phyloP scores from a whole-genome alignment of 2,113 vertebrate species.

The Nannobrachium achirus region DNA sequence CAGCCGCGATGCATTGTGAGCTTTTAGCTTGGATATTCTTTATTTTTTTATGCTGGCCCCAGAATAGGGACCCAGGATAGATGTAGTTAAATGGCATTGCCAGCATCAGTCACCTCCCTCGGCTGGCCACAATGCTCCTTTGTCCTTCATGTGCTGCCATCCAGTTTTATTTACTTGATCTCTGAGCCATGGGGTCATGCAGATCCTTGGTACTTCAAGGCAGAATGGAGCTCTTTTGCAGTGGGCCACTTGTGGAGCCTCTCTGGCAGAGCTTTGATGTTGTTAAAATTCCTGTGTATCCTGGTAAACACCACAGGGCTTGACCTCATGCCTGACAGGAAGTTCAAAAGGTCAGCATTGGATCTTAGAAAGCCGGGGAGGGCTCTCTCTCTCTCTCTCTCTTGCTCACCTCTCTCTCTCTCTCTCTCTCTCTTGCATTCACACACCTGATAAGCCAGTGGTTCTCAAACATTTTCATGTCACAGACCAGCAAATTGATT shows the following conservation, averaged over 20 bases:
- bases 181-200: constrained; percentile 22
- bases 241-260: constrained; percentile 61
- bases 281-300: constrained; percentile 69
- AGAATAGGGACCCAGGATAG: too few relatives aligned
- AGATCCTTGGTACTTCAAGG: constrained; percentile 33
- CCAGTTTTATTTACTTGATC: constrained; percentile 63
- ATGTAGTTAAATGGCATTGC: too few relatives aligned
- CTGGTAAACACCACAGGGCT: constrained; percentile 51
- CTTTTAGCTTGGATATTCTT: too few relatives aligned
- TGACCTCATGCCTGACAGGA: constrained; percentile 56
- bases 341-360: constrained; percentile 71
- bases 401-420: too few relatives aligned
- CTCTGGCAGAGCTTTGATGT: constrained; percentile 57
- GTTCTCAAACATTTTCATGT: too few relatives aligned
- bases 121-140: background rate
- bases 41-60: too few relatives aligned
- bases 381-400: background rate
- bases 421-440: too few relatives aligned
- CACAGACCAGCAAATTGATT: too few relatives aligned
- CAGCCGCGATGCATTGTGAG: too few relatives aligned
- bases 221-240: constrained; percentile 48
- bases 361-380: background rate
- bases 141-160: constrained; percentile 20
- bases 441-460: too few relatives aligned
- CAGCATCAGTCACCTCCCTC: too few relatives aligned